A percentile compares a stretch with the other conserved stretches of the same genome.
Evolutionary conservation across 2,797 vertebrate species (phyloP).

Genomic region (Nyctibius grandis): DNA sequence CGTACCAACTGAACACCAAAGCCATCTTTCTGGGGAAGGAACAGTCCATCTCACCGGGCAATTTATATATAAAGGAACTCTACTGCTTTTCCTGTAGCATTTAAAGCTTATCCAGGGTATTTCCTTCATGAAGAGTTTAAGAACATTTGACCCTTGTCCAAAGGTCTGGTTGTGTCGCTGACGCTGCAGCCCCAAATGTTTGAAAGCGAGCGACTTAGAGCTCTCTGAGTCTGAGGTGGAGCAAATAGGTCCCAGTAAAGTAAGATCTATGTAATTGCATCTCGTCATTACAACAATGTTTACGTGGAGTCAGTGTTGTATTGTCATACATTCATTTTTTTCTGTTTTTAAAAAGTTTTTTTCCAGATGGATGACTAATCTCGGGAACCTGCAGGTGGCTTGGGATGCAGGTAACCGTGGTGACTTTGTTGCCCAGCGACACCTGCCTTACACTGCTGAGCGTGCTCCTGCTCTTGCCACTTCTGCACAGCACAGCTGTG

Average conservation of each 20-base stretch:
- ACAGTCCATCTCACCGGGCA: neutral
- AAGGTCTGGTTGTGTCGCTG: neutral
- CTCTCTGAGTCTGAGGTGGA: neutral
- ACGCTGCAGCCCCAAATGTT: neutral
- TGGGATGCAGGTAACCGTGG: conserved; percentile 31
- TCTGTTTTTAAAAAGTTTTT: neutral
- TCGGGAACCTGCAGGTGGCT: fast-evolving
- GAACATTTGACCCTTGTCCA: neutral
- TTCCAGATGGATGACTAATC: neutral
- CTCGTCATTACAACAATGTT: neutral
- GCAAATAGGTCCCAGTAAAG: neutral
- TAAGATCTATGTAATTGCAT: neutral
- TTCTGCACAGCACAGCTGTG: neutral
- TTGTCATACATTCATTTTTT: neutral
- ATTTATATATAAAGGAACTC: neutral
- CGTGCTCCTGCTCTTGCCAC: neutral
- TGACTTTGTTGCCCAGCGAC: conserved; percentile 8
- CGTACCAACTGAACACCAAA: neutral
- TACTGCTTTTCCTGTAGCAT: neutral
- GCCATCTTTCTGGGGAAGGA: neutral
- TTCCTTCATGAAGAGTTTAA: neutral
- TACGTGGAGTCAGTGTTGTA: neutral
- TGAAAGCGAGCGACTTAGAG: neutral
- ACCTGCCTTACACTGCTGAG: neutral
- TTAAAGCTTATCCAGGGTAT: neutral